phyloP scores from a whole-genome alignment of 2,888 invertebrate genomes.

The Petrolisthes manimaculis region DNA sequence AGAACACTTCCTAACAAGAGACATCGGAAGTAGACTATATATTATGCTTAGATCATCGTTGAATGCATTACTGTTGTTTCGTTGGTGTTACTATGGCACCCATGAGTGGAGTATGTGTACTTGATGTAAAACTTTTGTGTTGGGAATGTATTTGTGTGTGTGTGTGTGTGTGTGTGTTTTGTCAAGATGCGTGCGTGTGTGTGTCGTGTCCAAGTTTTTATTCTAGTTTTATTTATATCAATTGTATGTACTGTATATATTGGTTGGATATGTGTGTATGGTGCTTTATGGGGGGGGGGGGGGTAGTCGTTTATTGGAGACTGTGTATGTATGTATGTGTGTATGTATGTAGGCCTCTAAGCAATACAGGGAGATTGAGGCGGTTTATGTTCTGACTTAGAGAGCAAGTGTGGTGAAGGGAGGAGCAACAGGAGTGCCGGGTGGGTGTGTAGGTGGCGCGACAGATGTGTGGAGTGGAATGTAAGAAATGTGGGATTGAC shows the following conservation, averaged over 20 bases:
- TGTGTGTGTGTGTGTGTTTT: conserved; percentile 22
- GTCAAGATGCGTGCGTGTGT: conserved; percentile 6
- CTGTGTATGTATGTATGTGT: not conserved
- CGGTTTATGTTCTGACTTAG: too few relatives aligned
- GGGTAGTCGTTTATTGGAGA: not conserved
- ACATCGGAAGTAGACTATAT: too few relatives aligned
- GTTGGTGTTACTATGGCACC: not conserved
- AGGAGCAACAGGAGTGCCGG: not conserved
- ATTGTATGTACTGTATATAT: not conserved
- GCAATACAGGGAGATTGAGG: too few relatives aligned
- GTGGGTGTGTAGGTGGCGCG: conserved; percentile 10
- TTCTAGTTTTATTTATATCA: too few relatives aligned
- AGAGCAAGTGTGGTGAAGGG: not conserved
- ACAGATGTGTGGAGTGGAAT: not conserved
- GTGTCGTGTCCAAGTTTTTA: not conserved
- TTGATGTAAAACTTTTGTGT: not conserved
- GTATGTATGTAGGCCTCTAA: not conserved
- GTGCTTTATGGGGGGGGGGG: too few relatives aligned
- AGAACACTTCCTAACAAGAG: too few relatives aligned
- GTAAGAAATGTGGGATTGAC: not conserved
- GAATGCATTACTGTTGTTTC: not conserved
- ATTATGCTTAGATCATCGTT: too few relatives aligned
- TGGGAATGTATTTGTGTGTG: not conserved
- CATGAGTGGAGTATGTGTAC: not conserved
- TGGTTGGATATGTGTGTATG: not conserved